These are phyloP conservation scores for Eulemur rubriventer DNA, from an alignment of 2,797 vertebrate species.

Conservation along the genomic window DNA sequence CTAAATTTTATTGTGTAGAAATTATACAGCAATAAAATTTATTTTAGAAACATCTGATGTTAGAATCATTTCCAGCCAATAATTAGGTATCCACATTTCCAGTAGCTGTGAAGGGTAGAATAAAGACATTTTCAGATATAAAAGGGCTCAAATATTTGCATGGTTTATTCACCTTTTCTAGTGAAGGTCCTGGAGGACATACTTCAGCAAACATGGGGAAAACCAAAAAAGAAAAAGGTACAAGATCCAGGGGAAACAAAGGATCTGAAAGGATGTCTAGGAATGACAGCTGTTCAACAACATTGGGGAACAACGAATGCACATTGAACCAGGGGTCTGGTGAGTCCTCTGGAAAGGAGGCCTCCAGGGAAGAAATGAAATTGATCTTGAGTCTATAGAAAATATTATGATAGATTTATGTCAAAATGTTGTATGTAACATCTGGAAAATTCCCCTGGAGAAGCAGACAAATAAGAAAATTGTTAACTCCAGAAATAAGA, in stretches of 20 bases:
- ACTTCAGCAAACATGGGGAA: neutral
- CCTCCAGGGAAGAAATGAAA: neutral
- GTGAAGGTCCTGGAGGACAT: neutral
- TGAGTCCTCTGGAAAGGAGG: neutral
- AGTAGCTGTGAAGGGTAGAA: neutral
- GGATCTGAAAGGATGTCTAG: neutral
- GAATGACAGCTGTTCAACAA: neutral
- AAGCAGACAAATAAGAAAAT: neutral
- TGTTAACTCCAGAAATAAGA: neutral
- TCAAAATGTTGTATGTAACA: neutral
- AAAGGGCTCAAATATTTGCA: neutral
- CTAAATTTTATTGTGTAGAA: neutral
- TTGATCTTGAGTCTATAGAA: neutral
- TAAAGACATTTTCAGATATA: slow-evolving; percentile 8
- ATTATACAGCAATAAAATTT: neutral
- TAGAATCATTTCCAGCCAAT: neutral
- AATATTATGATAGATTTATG: neutral
- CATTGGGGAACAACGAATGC: neutral
- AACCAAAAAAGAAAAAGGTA: neutral
- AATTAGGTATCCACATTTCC: neutral
- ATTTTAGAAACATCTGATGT: neutral
- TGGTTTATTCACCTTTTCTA: neutral
- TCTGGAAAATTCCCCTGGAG: neutral
- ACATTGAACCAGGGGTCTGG: neutral
- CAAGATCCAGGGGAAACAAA: neutral